Evolutionary conservation across 2,888 invertebrate genomes (phyloP).

Genomic region (Scaptomyza caliginosa): DNA sequence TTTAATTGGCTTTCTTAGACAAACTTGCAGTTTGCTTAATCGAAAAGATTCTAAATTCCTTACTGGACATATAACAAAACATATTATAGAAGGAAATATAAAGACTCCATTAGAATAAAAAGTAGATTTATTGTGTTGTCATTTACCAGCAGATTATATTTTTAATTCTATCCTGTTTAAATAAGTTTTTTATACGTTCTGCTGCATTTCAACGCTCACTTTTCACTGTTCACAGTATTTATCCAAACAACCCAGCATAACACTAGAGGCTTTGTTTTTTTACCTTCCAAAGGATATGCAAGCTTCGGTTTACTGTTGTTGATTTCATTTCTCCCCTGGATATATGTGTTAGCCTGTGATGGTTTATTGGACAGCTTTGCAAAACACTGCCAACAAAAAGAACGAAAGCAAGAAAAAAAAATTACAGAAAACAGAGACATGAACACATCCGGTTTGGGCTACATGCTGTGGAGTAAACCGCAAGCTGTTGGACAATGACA

Average conservation of each 20-base stretch:
- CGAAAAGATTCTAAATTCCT: too few species aligned
- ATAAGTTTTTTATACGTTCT: too few species aligned
- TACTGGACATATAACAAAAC: too few species aligned
- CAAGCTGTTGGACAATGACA: conserved; percentile 10
- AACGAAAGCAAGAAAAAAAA: not conserved
- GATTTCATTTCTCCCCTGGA: not conserved
- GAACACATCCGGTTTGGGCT: conserved; percentile 29
- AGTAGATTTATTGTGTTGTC: too few species aligned
- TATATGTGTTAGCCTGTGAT: conserved; percentile 14
- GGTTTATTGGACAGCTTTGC: conserved; percentile 24
- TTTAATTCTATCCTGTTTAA: too few species aligned
- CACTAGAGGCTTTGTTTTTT: not conserved
- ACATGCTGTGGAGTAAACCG: conserved; percentile 17
- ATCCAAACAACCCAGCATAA: not conserved
- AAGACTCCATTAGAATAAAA: too few species aligned
- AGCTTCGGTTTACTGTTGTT: not conserved
- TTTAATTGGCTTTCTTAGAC: too few species aligned
- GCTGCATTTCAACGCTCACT: too few species aligned
- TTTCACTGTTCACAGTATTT: too few species aligned
- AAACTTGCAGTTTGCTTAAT: too few species aligned
- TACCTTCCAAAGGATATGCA: not conserved
- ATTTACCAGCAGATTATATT: too few species aligned
- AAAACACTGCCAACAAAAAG: conserved; percentile 15
- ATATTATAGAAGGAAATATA: too few species aligned
- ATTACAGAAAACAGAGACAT: conserved; percentile 1